These are phyloP conservation scores for Typhlichthys subterraneus DNA, from an alignment of 2,797 vertebrate genomes.

Conservation along the genomic window DNA sequence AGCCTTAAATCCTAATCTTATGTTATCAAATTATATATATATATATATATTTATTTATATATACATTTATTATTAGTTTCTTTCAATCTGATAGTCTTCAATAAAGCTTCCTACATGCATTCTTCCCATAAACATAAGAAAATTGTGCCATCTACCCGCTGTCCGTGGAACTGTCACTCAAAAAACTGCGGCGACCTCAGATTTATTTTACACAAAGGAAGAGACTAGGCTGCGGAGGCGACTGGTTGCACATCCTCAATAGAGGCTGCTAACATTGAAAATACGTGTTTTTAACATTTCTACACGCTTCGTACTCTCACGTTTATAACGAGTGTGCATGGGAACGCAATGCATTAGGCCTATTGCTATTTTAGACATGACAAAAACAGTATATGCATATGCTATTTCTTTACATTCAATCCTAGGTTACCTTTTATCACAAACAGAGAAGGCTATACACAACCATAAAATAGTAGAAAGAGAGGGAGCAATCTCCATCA, in stretches of 20 bases:
- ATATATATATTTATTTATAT: neutral
- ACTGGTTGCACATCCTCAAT: slow-evolving; percentile 39
- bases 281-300: slow-evolving; percentile 56
- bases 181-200: slow-evolving; percentile 84
- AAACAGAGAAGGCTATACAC: neutral
- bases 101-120: slow-evolving; percentile 67
- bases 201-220: slow-evolving; percentile 80
- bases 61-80: neutral
- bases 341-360: no score
- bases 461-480: slow-evolving; percentile 48
- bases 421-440: slow-evolving; percentile 13
- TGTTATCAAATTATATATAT: neutral
- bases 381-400: neutral
- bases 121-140: slow-evolving; percentile 96
- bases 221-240: slow-evolving; percentile 49
- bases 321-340: no score
- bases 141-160: slow-evolving; percentile 99
- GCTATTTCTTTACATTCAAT: neutral
- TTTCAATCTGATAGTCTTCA: slow-evolving; percentile 84
- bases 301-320: neutral
- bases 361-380: neutral
- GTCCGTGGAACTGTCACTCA: slow-evolving; percentile 95
- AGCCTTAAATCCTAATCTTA: neutral
- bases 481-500: slow-evolving; percentile 74
- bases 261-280: slow-evolving; percentile 54